Evolutionary conservation across 37 sponge, comb jelly and placozoan species (phyloP), one percentile per base, ranked within the genome.

Genomic region (Tethya wilhelma): DNA sequence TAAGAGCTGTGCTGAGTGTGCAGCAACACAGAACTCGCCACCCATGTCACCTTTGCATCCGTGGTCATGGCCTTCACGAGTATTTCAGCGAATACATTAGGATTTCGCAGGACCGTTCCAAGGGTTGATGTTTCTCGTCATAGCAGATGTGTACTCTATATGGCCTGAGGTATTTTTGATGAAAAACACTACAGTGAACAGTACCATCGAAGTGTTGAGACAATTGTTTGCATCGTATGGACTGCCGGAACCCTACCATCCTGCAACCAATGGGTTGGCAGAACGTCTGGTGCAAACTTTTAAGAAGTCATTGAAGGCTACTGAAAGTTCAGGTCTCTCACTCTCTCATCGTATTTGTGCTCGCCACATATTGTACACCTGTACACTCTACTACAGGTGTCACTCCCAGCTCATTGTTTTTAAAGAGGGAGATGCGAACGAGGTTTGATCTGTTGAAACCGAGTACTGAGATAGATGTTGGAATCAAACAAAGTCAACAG

Each of bases 201-300:
- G n/a, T n/a, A n/a, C n/a, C n/a, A n/a, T n/a, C n/a, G n/a, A n/a
- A n/a, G n/a, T n/a, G n/a, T n/a, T n/a, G n/a, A n/a, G n/a, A n/a
- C n/a, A n/a, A n/a, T n/a, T n/a, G n/a, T n/a, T n/a, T n/a, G n/a
- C n/a, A n/a, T n/a, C n/a, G n/a, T n/a, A n/a, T n/a, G n/a, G n/a
- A n/a, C n/a, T n/a, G n/a, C n/a, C n/a, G n/a, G n/a, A n/a, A n/a
- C n/a, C n/a, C n/a, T n/a, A n/a, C n/a, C n/a, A n/a, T n/a, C n/a
- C n/a, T n/a, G n/a, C n/a, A 19, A 38, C 81, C 0, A 91, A 86
- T 75, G 81, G 81, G 11, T 26, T 71, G 36, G 68, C 56, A 32
- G 81, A 80, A 40, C 62, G 79, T 30, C 64, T 64, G 44, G 70
- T 87, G 32, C 81, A 87, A 46, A 59, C 81, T 1, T 45, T 86